Conservation (phyloP, 2,888 invertebrate genomes). For the Cosmia trapezina region DNA sequence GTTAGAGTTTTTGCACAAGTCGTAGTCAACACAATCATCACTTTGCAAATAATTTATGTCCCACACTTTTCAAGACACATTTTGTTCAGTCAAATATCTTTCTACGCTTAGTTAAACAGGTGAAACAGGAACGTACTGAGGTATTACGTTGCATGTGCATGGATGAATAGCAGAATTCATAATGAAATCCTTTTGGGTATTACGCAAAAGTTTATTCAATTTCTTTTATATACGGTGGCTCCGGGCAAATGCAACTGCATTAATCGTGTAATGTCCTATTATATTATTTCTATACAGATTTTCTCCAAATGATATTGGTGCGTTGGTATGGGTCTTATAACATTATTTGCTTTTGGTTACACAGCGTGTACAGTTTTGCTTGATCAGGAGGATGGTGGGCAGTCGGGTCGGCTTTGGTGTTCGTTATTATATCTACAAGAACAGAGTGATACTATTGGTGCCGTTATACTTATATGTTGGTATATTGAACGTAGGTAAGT, state of each 20-base stretch:
- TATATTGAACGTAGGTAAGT: constrained; percentile 77
- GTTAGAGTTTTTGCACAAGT: constrained; percentile 18
- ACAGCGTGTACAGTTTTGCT: constrained; percentile 76
- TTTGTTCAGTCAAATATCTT: constrained; percentile 41
- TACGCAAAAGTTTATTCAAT: constrained; percentile 5
- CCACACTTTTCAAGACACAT: constrained; percentile 1
- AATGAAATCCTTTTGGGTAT: constrained; percentile 40
- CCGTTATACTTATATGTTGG: constrained; percentile 63
- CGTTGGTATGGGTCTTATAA: constrained; percentile 63
- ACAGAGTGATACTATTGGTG: constrained; percentile 74
- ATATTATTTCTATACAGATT: constrained; percentile 43
- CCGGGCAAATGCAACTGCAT: constrained; percentile 28
- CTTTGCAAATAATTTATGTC: constrained; percentile 6
- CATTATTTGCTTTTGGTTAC: constrained; percentile 72
- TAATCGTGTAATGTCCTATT: constrained; percentile 28
- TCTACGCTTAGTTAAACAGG: constrained; percentile 23
- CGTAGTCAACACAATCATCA: constrained; percentile 7
- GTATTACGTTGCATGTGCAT: constrained; percentile 66
- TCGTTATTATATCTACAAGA: constrained; percentile 66
- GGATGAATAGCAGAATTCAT: constrained; percentile 43
- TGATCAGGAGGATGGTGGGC: constrained; percentile 72
- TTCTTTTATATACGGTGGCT: constrained; percentile 37
- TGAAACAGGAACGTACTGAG: constrained; percentile 16
- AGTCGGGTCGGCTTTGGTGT: constrained; percentile 75
- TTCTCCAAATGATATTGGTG: constrained; percentile 44